These are phyloP conservation scores for Aphelinus certus DNA, from an alignment of 1,140 invertebrate species.

Conservation along the genomic window DNA sequence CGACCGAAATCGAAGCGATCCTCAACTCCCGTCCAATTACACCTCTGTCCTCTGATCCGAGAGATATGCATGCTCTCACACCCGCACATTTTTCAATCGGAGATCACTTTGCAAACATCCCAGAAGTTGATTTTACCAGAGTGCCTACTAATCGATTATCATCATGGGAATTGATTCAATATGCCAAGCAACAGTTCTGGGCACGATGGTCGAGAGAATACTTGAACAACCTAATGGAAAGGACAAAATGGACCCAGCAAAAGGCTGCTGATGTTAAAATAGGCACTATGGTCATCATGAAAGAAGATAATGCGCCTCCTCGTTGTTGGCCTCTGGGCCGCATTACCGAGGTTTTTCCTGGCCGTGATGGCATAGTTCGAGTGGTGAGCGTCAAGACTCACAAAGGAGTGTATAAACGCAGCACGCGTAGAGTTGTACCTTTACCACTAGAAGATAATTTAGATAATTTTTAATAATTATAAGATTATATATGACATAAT, in stretches of 20 bases:
- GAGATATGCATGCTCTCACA: slow-evolving; percentile 5
- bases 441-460: too few relatives aligned
- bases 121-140: too few relatives aligned
- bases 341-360: slow-evolving; percentile 10
- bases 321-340: slow-evolving; percentile 8
- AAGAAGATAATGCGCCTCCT: slow-evolving; percentile 6
- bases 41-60: slow-evolving; percentile 18
- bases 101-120: background rate
- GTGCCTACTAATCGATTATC: background rate
- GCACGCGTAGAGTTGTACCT: slow-evolving; percentile 1
- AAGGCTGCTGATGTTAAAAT: background rate
- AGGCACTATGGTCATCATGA: slow-evolving; percentile 8
- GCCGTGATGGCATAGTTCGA: slow-evolving; percentile 9
- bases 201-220: slow-evolving; percentile 17
- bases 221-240: background rate
- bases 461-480: too few relatives aligned
- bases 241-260: too few relatives aligned
- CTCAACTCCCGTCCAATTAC: too few relatives aligned
- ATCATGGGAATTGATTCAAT: slow-evolving; percentile 11
- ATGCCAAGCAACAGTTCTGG: slow-evolving; percentile 17
- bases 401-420: slow-evolving; percentile 3
- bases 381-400: slow-evolving; percentile 20
- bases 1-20: too few relatives aligned
- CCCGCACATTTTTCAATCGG: slow-evolving; percentile 23
- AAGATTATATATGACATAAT: too few relatives aligned